phyloP scores from a whole-genome alignment of 2,888 invertebrate genomes.

The Lordiphosa andalusiaca region DNA sequence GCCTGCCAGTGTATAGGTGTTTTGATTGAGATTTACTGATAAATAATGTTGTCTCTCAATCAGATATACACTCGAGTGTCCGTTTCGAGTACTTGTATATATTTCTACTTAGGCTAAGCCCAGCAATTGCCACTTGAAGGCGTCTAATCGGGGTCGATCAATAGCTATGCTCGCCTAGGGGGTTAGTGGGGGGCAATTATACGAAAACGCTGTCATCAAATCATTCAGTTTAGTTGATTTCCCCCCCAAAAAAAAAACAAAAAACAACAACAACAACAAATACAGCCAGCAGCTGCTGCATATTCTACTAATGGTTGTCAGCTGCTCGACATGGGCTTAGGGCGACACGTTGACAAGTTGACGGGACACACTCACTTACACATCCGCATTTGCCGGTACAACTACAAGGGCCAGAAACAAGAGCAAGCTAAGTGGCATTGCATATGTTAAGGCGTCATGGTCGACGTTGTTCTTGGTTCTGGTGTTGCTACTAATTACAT shows the following conservation, averaged over 20 bases:
- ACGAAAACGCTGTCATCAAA: background rate
- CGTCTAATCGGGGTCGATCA: slow-evolving; percentile 1
- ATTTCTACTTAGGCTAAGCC: no score
- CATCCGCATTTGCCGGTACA: no score
- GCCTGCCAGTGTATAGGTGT: no score
- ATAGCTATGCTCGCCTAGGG: background rate
- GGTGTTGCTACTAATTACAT: slow-evolving; percentile 59
- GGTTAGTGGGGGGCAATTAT: background rate
- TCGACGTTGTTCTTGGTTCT: slow-evolving; percentile 2
- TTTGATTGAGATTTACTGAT: no score
- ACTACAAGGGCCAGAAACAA: slow-evolving; percentile 7
- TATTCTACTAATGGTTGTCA: no score
- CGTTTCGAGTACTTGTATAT: no score
- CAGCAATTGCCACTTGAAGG: background rate
- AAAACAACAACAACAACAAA: no score
- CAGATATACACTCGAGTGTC: no score
- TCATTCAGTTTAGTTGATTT: background rate
- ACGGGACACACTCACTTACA: no score
- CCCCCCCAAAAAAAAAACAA: background rate
- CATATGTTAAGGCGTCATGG: slow-evolving; percentile 13
- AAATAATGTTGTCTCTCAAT: no score
- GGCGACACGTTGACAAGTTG: no score
- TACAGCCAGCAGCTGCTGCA: background rate
- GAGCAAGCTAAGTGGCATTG: slow-evolving; percentile 17
- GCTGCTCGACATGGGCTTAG: no score